Evolutionary conservation across 2,888 invertebrate genomes (phyloP).

Genomic region (Zootermopsis nevadensis): DNA sequence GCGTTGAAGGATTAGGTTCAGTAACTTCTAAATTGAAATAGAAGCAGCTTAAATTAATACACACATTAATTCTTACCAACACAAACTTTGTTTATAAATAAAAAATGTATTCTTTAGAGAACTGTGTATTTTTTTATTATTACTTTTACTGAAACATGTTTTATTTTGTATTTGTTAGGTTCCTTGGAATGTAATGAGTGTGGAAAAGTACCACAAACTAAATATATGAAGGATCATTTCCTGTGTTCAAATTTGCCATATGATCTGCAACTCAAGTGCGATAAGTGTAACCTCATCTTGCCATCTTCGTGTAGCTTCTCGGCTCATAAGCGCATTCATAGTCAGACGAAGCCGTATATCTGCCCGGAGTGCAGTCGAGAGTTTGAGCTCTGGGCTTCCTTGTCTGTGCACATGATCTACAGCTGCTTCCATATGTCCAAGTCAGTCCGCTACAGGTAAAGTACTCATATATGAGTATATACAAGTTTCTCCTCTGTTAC

Average conservation of each 20-base stretch:
- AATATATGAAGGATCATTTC: constrained; percentile 31
- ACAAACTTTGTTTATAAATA: no score
- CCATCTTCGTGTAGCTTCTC: constrained; percentile 38
- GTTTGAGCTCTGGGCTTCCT: constrained; percentile 43
- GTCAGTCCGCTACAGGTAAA: constrained; percentile 29
- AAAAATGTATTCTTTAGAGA: no score
- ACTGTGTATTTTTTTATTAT: neutral
- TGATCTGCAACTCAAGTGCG: neutral
- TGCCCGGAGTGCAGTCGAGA: constrained; percentile 48
- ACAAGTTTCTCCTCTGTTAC: no score
- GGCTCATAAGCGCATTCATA: constrained; percentile 44
- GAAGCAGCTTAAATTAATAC: no score
- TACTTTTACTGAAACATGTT: neutral
- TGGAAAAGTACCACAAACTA: neutral
- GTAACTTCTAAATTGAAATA: no score
- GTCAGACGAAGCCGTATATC: constrained; percentile 38
- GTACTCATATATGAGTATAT: neutral
- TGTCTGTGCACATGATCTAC: constrained; percentile 38
- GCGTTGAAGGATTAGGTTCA: no score
- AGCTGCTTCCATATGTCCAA: constrained; percentile 45
- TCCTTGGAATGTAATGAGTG: constrained; percentile 30
- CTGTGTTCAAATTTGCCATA: constrained; percentile 19
- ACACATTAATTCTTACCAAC: no score
- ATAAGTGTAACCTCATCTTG: constrained; percentile 11
- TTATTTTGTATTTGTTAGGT: neutral